These are phyloP conservation scores for Pseudomyrmex cubaensis DNA, from an alignment of 1,140 invertebrate species.

Conservation along the genomic window DNA sequence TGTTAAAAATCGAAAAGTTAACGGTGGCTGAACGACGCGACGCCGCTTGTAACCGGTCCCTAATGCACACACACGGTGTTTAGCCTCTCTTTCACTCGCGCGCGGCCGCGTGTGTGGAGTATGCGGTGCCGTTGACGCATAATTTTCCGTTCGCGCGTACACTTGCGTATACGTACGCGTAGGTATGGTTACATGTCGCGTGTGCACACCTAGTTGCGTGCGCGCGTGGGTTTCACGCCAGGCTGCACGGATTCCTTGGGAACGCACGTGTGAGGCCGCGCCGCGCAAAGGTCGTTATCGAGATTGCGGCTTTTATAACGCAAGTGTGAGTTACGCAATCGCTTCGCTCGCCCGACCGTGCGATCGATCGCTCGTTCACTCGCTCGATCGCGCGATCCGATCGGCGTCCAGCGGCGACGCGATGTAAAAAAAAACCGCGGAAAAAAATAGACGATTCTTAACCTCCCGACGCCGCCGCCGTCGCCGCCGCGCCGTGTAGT, in stretches of 20 bases:
- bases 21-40: conserved; percentile 26
- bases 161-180: conserved; percentile 37
- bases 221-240: conserved; percentile 58
- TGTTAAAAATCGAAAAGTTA: conserved; percentile 37
- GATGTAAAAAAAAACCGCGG: conserved; percentile 5
- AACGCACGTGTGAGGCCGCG: conserved; percentile 50
- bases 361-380: conserved; percentile 16
- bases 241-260: conserved; percentile 58
- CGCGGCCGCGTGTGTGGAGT: neutral
- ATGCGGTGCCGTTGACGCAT: conserved; percentile 50
- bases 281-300: conserved; percentile 59
- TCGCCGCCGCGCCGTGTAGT: neutral
- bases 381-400: conserved; percentile 38
- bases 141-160: conserved; percentile 56
- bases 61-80: neutral
- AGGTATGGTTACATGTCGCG: conserved; percentile 26
- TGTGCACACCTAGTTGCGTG: conserved; percentile 44
- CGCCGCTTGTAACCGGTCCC: conserved; percentile 36
- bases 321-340: conserved; percentile 57
- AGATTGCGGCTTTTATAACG: conserved; percentile 57
- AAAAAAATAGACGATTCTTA: conserved; percentile 19
- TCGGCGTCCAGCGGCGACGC: conserved; percentile 12
- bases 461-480: neutral
- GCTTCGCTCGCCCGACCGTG: neutral
- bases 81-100: conserved; percentile 42